phyloP scores from a whole-genome alignment of 92 coral and sea anemone genomes.

The Palythoa caribaeorum region DNA sequence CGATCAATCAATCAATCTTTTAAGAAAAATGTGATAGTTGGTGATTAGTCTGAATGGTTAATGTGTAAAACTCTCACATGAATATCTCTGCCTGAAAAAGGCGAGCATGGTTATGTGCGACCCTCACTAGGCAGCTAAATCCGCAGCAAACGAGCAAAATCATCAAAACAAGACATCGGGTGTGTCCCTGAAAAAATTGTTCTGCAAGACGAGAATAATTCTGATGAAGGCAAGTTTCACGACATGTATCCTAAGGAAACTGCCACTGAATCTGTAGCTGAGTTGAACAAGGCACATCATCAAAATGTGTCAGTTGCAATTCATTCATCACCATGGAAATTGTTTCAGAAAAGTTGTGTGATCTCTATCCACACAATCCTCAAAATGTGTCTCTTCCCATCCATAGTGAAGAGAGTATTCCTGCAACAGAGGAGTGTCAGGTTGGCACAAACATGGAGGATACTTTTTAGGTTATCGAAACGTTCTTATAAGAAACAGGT shows the following conservation, averaged over 20 bases:
- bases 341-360: background rate
- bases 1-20: no score
- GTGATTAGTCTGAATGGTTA: no score
- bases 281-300: background rate
- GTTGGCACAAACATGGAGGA: no score
- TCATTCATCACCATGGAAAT: background rate
- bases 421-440: background rate
- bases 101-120: no score
- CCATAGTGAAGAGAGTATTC: background rate
- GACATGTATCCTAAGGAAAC: background rate
- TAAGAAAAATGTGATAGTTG: no score
- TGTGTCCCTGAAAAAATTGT: background rate
- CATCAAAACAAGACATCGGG: background rate
- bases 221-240: background rate
- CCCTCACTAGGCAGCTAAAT: background rate
- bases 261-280: background rate
- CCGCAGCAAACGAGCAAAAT: background rate
- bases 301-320: background rate
- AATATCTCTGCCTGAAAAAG: no score
- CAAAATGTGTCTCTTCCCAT: conserved; percentile 6
- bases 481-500: no score
- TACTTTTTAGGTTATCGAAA: no score
- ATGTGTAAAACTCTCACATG: no score
- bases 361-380: background rate
- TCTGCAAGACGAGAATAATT: background rate